Evolutionary conservation across 2,113 vertebrate species (phyloP).

Genomic region (Scopus umbretta): DNA sequence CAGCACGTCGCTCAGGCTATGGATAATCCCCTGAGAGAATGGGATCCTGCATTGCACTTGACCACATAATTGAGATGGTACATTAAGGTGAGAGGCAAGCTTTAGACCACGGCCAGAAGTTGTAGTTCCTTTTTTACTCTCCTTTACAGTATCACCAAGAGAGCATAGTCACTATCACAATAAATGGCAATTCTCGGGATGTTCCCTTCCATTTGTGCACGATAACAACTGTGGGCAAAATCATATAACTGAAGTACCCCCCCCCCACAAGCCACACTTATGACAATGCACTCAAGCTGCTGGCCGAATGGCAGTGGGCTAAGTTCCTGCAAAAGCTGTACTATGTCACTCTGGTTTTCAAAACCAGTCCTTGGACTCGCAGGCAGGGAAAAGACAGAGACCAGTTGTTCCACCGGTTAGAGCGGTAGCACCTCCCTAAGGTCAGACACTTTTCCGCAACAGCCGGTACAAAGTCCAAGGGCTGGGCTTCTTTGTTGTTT

Average conservation of each 20-base stretch:
- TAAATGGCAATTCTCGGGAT: neutral
- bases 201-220: neutral
- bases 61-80: neutral
- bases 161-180: neutral
- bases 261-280: neutral
- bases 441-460: neutral
- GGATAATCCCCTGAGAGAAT: neutral
- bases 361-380: neutral
- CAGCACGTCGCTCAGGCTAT: neutral
- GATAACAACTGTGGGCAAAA: neutral
- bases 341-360: neutral
- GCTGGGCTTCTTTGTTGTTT: neutral
- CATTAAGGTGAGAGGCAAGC: neutral
- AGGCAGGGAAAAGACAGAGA: neutral
- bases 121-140: neutral
- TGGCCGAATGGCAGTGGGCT: no score
- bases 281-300: neutral
- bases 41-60: neutral
- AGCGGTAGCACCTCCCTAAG: neutral
- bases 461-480: fast-evolving
- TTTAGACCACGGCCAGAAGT: neutral
- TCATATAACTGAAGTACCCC: neutral
- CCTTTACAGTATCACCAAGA: neutral
- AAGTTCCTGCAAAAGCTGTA: neutral
- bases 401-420: neutral